These are phyloP conservation scores for Xanthorhoe spadicearia DNA, from an alignment of 2,888 invertebrate genomes.

Conservation along the genomic window DNA sequence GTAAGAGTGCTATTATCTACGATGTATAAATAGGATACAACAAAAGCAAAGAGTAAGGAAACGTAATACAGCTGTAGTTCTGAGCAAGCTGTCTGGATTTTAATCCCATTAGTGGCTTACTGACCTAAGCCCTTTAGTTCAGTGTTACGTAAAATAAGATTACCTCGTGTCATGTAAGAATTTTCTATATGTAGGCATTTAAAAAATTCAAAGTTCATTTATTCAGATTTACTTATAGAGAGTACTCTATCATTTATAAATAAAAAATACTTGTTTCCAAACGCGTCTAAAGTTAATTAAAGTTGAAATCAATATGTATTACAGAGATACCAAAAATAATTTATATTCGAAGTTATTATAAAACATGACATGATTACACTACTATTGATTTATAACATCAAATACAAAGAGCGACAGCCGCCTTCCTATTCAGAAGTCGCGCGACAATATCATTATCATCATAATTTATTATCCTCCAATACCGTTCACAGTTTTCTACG, in stretches of 20 bases:
- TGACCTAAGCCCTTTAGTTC: slow-evolving; percentile 38
- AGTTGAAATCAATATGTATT: background rate
- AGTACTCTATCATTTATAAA: no score
- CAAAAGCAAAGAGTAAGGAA: no score
- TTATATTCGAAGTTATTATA: background rate
- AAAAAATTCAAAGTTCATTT: no score
- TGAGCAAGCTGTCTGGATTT: no score
- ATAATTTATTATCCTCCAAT: slow-evolving; percentile 62
- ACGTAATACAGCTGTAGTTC: no score
- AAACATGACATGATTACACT: slow-evolving; percentile 40
- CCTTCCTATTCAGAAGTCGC: slow-evolving; percentile 56
- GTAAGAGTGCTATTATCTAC: no score
- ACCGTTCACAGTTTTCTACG: slow-evolving; percentile 55
- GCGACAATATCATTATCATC: slow-evolving; percentile 65
- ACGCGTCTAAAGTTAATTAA: no score
- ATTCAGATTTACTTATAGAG: no score
- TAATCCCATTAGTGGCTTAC: slow-evolving; percentile 42
- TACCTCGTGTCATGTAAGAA: slow-evolving; percentile 34
- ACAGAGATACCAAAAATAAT: background rate
- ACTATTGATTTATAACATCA: slow-evolving; percentile 42
- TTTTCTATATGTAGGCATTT: background rate
- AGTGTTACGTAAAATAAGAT: slow-evolving; percentile 45
- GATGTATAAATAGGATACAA: no score
- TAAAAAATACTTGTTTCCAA: no score
- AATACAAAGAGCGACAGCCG: slow-evolving; percentile 50